phyloP scores from a whole-genome alignment of 2,888 invertebrate species.

The Orthosia gracilis region DNA sequence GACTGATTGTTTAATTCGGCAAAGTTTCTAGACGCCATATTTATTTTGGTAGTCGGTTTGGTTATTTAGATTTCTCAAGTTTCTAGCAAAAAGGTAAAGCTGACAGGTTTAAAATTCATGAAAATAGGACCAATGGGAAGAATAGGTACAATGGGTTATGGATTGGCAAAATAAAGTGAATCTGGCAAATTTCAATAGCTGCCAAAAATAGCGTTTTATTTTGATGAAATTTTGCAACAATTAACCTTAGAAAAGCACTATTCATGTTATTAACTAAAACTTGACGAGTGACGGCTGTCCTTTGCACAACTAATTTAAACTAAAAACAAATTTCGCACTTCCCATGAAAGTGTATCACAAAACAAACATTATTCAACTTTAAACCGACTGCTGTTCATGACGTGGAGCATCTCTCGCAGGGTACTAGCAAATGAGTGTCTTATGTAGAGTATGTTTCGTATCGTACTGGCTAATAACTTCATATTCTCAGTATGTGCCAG shows the following conservation, averaged over 20 bases:
- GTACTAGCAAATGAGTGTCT: neutral
- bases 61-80: conserved; percentile 20
- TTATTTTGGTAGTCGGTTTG: neutral
- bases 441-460: conserved; percentile 16
- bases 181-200: neutral
- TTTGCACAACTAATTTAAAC: too few relatives aligned
- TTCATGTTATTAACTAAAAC: too few relatives aligned
- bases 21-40: conserved; percentile 19
- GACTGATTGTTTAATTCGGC: conserved; percentile 14
- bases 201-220: neutral
- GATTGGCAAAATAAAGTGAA: neutral
- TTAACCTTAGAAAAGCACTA: too few relatives aligned
- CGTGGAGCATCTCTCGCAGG: conserved; percentile 18
- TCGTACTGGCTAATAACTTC: conserved; percentile 30
- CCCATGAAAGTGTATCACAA: neutral
- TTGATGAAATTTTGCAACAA: too few relatives aligned
- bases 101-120: conserved; percentile 3
- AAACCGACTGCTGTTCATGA: conserved; percentile 27
- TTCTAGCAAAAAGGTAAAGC: neutral
- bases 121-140: neutral
- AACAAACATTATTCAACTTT: conserved; percentile 7
- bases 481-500: neutral
- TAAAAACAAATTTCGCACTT: neutral
- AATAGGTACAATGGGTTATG: neutral
- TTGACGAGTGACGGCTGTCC: too few relatives aligned